phyloP scores from a whole-genome alignment of 2,113 vertebrate species.

The Girardinichthys multiradiatus region DNA sequence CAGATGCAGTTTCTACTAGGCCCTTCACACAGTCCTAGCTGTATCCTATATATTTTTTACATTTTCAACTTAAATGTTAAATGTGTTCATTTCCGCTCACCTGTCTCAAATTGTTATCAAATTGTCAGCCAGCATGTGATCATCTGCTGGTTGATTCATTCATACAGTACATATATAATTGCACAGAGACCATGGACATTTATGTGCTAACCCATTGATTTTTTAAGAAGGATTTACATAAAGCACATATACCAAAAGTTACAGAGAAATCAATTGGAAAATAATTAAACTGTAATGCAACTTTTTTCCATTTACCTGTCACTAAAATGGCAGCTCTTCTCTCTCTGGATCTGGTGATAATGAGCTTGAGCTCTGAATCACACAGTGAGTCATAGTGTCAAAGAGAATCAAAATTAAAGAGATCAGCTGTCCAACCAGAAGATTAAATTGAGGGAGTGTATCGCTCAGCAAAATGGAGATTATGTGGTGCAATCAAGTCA shows the following conservation, averaged over 20 bases:
- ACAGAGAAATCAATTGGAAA: conserved; percentile 6
- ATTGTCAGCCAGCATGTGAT: too few relatives aligned
- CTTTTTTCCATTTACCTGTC: background rate
- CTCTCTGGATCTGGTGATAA: background rate
- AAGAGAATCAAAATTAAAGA: background rate
- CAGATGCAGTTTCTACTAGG: too few relatives aligned
- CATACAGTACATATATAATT: too few relatives aligned
- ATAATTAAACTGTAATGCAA: background rate
- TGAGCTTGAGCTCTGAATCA: background rate
- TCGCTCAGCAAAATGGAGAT: background rate
- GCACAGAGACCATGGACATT: background rate
- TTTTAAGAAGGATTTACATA: background rate
- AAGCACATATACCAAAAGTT: background rate
- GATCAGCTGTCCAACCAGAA: background rate
- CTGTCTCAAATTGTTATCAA: too few relatives aligned
- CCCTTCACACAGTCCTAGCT: too few relatives aligned
- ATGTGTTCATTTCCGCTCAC: too few relatives aligned
- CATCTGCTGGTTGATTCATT: too few relatives aligned
- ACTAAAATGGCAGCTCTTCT: background rate
- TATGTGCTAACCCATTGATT: conserved; percentile 10
- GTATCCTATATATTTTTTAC: too few relatives aligned
- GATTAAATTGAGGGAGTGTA: background rate
- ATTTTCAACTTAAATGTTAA: too few relatives aligned
- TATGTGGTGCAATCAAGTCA: background rate
- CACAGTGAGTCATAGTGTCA: background rate